These are phyloP conservation scores for Brachyhypopomus gauderio DNA, from an alignment of 2,113 vertebrate species.

Conservation along the genomic window DNA sequence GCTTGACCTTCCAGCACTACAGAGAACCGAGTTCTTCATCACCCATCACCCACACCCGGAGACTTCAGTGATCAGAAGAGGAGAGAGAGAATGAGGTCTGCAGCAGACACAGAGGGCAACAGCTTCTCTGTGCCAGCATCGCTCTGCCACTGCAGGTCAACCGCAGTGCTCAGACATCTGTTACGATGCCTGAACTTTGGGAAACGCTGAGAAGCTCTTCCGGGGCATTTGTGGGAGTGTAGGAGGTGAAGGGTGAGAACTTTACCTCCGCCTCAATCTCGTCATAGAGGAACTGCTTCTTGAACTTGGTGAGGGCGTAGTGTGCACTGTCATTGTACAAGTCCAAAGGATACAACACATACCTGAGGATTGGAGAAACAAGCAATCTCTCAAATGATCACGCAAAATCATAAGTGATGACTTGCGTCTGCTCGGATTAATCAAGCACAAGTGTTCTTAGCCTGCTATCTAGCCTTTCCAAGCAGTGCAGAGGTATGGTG, in stretches of 20 bases:
- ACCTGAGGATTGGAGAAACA: slow-evolving; percentile 67
- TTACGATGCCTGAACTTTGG: no score
- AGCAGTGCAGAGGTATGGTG: background rate
- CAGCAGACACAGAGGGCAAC: no score
- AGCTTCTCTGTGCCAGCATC: no score
- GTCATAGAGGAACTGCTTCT: slow-evolving; percentile 90
- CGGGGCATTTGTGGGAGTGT: no score
- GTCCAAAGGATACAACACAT: slow-evolving; percentile 87
- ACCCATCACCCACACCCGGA: no score
- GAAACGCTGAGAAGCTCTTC: no score
- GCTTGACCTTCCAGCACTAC: background rate
- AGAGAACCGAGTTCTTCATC: background rate
- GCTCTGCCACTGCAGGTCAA: no score
- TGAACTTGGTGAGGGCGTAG: slow-evolving; percentile 89
- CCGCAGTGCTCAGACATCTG: no score
- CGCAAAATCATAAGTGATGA: slow-evolving; percentile 60
- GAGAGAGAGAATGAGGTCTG: no score
- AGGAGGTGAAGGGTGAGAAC: background rate
- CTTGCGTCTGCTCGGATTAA: background rate
- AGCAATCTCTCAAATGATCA: slow-evolving; percentile 43
- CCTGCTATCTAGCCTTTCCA: background rate
- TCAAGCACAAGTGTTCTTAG: background rate
- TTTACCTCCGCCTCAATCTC: slow-evolving; percentile 90
- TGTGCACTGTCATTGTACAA: slow-evolving; percentile 89
- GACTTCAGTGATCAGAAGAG: no score